Conservation (phyloP, 2,888 invertebrate species). For the Melolontha melolontha region DNA sequence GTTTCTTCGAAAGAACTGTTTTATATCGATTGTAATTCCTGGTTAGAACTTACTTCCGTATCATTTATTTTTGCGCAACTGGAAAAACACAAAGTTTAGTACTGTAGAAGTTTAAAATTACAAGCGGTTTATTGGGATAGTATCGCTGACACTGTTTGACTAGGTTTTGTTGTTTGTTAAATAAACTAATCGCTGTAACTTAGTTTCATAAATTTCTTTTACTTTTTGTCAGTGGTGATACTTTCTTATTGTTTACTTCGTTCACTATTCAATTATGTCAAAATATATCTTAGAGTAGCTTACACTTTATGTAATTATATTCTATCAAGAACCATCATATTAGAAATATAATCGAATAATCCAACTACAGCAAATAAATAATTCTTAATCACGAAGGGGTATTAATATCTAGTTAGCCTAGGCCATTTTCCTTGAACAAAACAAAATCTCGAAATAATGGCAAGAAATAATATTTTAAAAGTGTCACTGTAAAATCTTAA, state of each 20-base stretch:
- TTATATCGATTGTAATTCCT: constrained; percentile 35
- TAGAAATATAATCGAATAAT: too few relatives aligned
- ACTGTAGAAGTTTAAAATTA: constrained; percentile 46
- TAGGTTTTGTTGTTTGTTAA: constrained; percentile 47
- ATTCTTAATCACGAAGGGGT: too few relatives aligned
- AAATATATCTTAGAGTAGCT: too few relatives aligned
- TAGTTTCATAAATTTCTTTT: background rate
- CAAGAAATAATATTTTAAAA: too few relatives aligned
- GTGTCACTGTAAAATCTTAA: too few relatives aligned
- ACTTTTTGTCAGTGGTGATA: background rate
- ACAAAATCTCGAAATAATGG: too few relatives aligned
- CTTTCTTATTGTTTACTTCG: background rate
- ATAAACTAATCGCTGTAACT: constrained; percentile 34
- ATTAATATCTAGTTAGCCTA: too few relatives aligned
- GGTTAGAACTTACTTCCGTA: constrained; percentile 49
- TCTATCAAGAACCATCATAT: too few relatives aligned
- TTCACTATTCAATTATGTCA: background rate
- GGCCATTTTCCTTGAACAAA: too few relatives aligned
- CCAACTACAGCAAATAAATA: too few relatives aligned
- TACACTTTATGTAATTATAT: too few relatives aligned
- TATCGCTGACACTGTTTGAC: background rate
- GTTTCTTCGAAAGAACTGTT: constrained; percentile 19
- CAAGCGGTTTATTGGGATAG: constrained; percentile 45
- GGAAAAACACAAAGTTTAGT: constrained; percentile 42
- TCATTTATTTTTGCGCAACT: constrained; percentile 51